These are phyloP conservation scores for Oasisia sp. DNA, from an alignment of 2,888 invertebrate species.

Conservation along the genomic window DNA sequence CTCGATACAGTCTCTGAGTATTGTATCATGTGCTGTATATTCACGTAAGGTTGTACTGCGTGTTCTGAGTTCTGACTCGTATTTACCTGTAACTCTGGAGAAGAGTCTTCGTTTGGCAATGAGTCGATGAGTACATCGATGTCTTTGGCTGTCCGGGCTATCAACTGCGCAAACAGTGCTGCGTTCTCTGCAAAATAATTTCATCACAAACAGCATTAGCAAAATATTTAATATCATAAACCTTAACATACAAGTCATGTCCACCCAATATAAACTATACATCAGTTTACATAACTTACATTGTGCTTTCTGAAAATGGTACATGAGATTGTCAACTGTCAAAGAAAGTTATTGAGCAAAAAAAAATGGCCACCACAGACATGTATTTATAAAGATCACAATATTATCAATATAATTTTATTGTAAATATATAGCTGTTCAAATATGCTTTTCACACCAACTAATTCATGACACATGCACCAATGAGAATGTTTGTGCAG, in stretches of 20 bases:
- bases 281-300: too few relatives aligned
- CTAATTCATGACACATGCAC: not conserved
- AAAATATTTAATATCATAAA: not conserved
- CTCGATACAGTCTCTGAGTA: not conserved
- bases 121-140: slow-evolving; percentile 97
- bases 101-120: slow-evolving; percentile 93
- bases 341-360: too few relatives aligned
- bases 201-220: not conserved
- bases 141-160: slow-evolving; percentile 96
- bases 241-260: not conserved
- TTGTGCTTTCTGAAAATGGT: too few relatives aligned
- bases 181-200: slow-evolving; percentile 75
- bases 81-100: slow-evolving; percentile 86
- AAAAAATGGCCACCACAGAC: too few relatives aligned
- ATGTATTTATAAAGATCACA: too few relatives aligned
- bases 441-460: too few relatives aligned
- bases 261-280: too few relatives aligned
- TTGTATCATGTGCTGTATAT: not conserved
- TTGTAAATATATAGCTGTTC: too few relatives aligned
- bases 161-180: slow-evolving; percentile 90
- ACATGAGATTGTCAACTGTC: too few relatives aligned
- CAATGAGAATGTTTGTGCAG: not conserved
- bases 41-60: not conserved
- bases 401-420: too few relatives aligned
- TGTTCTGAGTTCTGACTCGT: not conserved